These are phyloP conservation scores for Hyles vespertilio DNA, from an alignment of 1,140 invertebrate species.

Conservation along the genomic window DNA sequence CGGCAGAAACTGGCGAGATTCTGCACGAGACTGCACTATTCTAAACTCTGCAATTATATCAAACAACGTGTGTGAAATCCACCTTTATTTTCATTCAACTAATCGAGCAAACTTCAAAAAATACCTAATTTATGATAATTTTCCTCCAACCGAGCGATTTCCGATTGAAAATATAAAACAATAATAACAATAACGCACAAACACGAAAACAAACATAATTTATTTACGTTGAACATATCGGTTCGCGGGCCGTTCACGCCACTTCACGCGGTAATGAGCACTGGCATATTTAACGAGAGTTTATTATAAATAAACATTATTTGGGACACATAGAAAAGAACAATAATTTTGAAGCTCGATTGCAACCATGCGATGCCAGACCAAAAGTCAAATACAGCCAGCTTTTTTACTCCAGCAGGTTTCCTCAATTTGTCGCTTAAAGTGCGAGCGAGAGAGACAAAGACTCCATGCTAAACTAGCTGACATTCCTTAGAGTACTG, in stretches of 20 bases:
- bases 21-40: constrained; percentile 48
- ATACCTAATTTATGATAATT: constrained; percentile 56
- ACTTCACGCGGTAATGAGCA: constrained; percentile 39
- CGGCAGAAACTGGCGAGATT: constrained; percentile 55
- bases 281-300: constrained; percentile 47
- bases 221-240: constrained; percentile 67
- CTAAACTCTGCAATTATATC: constrained; percentile 59
- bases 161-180: constrained; percentile 65
- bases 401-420: no score
- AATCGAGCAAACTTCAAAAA: no score
- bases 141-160: constrained; percentile 61
- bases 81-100: no score
- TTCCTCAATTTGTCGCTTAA: no score
- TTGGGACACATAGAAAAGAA: constrained; percentile 43
- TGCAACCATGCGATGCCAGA: constrained; percentile 13
- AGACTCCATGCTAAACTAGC: no score
- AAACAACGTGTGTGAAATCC: neutral
- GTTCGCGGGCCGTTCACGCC: constrained; percentile 22
- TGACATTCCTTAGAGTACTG: no score
- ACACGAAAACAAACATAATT: constrained; percentile 63
- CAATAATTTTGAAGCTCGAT: constrained; percentile 26
- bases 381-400: neutral
- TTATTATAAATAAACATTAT: constrained; percentile 59
- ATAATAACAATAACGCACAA: constrained; percentile 61
- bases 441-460: no score